Base-by-base conservation (phyloP, 2,113 vertebrate genomes). In the Aegotheles bennettii region DNA sequence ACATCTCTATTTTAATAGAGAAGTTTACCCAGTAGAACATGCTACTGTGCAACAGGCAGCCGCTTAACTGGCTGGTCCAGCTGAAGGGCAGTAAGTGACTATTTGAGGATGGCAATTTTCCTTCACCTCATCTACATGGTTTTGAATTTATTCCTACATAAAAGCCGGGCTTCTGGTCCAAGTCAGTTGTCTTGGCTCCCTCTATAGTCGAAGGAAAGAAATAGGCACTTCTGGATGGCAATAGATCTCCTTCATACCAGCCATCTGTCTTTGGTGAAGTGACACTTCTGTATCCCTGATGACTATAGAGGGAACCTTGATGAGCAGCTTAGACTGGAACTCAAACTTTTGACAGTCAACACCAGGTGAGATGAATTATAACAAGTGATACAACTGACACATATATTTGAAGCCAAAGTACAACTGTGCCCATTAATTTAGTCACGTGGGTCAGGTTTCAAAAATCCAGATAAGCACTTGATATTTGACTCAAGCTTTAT, bases 401-500 rank as follows among this genome's bases (percentile, higher is more conserved):
- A 7, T 12, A 5, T 12, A 65, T 71, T 73, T 87, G 85, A 91
- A 91, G 47, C 17, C 67, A 60, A 91, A 90, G 36, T 67, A 70
- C 61, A 74, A 73, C 50, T 13, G 24, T 88, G 70, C n/a, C 87
- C 54, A 40, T 75, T 59, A 84, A 79, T 73, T 76, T 48, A 89
- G 53, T 53, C 59, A 83, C 3, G 2, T 28, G 54, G 23, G 45
- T 91, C 45, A 88, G 54, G 68, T 87, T 94, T 94, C 82, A 95
- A 91, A 84, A 76, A 77, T 59, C 57, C 68, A 90, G 84, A 95
- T 95, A 95, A 92, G 94, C 54, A 78, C 68, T 59, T 60, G 50
- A 92, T 71, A 93, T 81, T 93, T 93, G 45, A 90, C n/a, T 89
- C 50, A 47, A 65, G 80, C 71, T 94, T 89, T 92, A 67, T 48